These are phyloP conservation scores for Temnothorax rugatulus DNA, from an alignment of 2,888 invertebrate genomes.

Conservation along the genomic window DNA sequence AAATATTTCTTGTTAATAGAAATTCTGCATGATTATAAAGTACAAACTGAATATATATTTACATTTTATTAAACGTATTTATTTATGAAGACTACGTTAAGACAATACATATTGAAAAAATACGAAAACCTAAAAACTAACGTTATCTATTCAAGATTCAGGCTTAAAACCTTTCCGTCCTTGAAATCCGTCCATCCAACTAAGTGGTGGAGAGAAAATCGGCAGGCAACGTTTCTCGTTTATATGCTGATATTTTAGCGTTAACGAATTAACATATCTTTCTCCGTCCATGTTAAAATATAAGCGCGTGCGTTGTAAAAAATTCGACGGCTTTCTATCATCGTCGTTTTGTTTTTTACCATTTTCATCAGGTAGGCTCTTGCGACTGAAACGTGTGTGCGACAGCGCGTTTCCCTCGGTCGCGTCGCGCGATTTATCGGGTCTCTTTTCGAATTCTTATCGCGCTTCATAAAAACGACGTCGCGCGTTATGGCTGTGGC, in stretches of 20 bases:
- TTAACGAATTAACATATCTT: constrained; percentile 22
- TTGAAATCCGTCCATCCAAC: not conserved
- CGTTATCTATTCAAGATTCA: not conserved
- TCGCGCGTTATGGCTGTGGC: constrained; percentile 66
- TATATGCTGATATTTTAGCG: constrained; percentile 7
- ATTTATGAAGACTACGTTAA: constrained; percentile 1
- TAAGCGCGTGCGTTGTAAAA: constrained; percentile 23
- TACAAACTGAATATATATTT: not conserved
- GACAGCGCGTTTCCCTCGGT: constrained; percentile 32
- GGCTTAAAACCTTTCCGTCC: not conserved
- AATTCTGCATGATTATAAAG: not conserved
- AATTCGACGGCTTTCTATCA: constrained; percentile 19
- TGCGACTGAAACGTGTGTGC: constrained; percentile 28
- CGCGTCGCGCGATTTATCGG: constrained; percentile 72
- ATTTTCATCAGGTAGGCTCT: constrained; percentile 43
- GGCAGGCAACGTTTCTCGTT: not conserved
- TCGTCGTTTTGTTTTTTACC: constrained; percentile 13
- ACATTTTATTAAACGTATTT: not conserved
- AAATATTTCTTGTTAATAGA: not conserved
- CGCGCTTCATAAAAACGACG: constrained; percentile 78
- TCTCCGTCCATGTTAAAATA: constrained; percentile 4
- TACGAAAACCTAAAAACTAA: not conserved
- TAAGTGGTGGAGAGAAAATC: not conserved
- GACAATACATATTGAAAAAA: not conserved
- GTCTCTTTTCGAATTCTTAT: constrained; percentile 77